Base-by-base conservation (phyloP, 2,888 invertebrate species). In the Bellardia pandia region DNA sequence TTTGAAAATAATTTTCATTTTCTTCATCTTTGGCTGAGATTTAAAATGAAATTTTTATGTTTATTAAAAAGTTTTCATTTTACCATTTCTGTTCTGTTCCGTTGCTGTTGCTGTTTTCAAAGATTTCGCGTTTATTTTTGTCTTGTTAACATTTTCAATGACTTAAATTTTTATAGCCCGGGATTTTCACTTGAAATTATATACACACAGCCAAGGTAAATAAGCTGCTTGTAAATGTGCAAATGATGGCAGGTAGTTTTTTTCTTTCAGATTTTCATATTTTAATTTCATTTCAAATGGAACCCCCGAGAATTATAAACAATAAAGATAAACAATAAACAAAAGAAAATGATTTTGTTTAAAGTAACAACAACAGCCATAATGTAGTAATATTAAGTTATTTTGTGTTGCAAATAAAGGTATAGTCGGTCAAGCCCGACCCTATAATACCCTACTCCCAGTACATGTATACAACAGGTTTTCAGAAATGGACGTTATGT, bases 231-330 rank as follows among this genome's bases (percentile, higher is more conserved):
- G 64, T 33, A 51, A 13, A 37, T 33, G 11, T 42, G 37, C 8
- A 23, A 9, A 13, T 66, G 11, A 0, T 37, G 33, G 72, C 42
- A 80, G 30, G 40, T 51, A 58, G 42, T 77, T 68, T 56, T 40
- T 40, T 37, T 37, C 16, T 40, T 37, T 37, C 16, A 79, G 81
- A 85, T 85, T 87, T 88, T 88, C 86, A 86, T 86, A 88, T 86
- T 88, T 88, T 88, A 88, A 86, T 88, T 88, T 86, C 86, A 83
- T 76, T 86, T 80, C 82, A 80, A 88, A 88, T 88, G 86, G 66
- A 83, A 62, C 88, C 83, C 86, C 56, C 69, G 88, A 88, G 88
- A 80, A 86, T 88, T 79, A 53, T 58, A 77, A 78, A 78, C 86
- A 86, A 86, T 62, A 81, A 51, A n/a, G 8, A 53, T 80, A 53